Evolutionary conservation across 2,113 vertebrate species (phyloP).

Genomic region (Rissa tridactyla): DNA sequence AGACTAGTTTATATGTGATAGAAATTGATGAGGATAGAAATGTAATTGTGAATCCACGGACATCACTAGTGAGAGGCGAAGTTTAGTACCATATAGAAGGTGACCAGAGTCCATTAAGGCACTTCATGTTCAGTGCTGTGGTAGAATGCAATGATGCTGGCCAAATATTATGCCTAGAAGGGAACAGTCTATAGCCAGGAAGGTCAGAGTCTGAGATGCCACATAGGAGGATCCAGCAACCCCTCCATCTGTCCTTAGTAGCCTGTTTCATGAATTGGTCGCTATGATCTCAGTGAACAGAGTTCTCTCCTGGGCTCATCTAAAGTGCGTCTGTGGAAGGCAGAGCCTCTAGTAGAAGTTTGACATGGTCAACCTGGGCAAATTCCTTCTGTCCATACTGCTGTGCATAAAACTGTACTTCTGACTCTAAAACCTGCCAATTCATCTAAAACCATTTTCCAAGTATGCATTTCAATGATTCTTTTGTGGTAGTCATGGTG

Average conservation of each 20-base stretch:
- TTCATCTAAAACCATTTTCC: background rate
- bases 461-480: background rate
- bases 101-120: background rate
- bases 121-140: background rate
- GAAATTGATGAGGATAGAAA: background rate
- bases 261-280: background rate
- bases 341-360: background rate
- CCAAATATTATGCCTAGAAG: background rate
- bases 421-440: background rate
- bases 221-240: background rate
- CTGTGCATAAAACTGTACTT: background rate
- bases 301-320: background rate
- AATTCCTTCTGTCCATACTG: background rate
- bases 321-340: background rate
- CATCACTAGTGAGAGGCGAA: background rate
- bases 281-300: background rate
- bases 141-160: background rate
- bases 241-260: background rate
- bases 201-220: background rate
- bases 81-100: background rate
- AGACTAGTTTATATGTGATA: background rate
- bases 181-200: background rate
- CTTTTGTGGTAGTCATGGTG: background rate
- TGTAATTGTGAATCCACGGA: background rate
- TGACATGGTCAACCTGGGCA: rapidly evolving